Conservation (phyloP, 2,888 invertebrate genomes). For the Heliconius hortense region DNA sequence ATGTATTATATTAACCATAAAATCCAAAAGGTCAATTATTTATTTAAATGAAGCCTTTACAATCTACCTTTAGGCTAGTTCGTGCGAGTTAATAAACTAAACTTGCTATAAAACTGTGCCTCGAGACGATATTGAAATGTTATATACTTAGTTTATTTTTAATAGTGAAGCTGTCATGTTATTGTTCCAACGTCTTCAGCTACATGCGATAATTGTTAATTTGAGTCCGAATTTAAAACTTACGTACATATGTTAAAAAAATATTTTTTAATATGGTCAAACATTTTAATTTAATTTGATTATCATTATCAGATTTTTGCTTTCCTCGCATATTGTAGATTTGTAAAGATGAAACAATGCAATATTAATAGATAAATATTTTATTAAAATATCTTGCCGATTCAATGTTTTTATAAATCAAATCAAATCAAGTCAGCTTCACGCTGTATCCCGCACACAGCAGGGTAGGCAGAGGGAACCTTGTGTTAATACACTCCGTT, state of each 20-base stretch:
- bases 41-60: conserved; percentile 2
- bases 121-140: neutral
- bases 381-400: too few species aligned
- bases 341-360: too few species aligned
- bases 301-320: neutral
- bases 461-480: too few species aligned
- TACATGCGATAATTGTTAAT: neutral
- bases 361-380: too few species aligned
- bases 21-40: neutral
- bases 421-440: too few species aligned
- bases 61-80: neutral
- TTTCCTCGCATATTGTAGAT: too few species aligned
- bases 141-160: neutral
- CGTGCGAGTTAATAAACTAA: neutral
- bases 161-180: neutral
- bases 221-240: neutral
- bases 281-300: too few species aligned
- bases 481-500: too few species aligned
- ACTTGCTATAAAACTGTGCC: neutral
- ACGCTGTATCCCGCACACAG: too few species aligned
- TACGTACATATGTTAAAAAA: neutral
- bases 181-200: neutral
- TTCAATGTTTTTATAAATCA: too few species aligned
- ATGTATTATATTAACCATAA: neutral
- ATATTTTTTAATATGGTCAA: neutral